Evolutionary conservation across 2,797 vertebrate species (phyloP), one percentile per base, ranked within the genome.

Genomic region (Dryobates pubescens): DNA sequence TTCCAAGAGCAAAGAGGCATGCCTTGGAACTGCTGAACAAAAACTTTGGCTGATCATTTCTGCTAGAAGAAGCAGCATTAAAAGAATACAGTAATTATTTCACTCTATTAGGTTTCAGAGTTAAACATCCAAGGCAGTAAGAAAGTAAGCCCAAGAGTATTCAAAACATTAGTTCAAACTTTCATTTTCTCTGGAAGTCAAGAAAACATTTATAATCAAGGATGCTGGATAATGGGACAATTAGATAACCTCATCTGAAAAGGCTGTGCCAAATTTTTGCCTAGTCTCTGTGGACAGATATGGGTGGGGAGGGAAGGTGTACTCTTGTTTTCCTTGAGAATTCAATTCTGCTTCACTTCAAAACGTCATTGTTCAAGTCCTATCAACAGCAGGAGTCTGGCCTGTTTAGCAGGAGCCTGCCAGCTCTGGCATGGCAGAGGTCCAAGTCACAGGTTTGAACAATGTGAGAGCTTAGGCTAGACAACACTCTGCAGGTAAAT

Each of bases 391-490:
- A 0, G 41, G 14, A 79, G 30, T 11, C 6, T 65, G 69, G 53
- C 36, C 57, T 45, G 10, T 4, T 29, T 8, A 54, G 65, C n/a
- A 85, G 76, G 18, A 59, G 38, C 53, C 38, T 32, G 68, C 69
- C 79, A 82, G 73, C 36, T 56, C 47, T 36, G 43, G 43, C 20
- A 9, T 0, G 7, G 51, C 62, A 49, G 49, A 68, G 54, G 16
- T 23, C 38, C 76, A 53, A 23, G 41, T 2, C 1, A 0, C 57
- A 70, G 64, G 19, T 12, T 0, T 45, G 57, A 76, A 63, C 14
- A 3, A 3, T 0, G 3, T 1, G 14, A 63, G 65, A 62, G 12
- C n/a, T 34, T 1, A 8, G 10, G 18, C 29, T 18, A 53, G 3
- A 15, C 1, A 3, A 30, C 7, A 74, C 29, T 13, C 57, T 2